A percentile compares a stretch with the other conserved stretches of the same genome.
phyloP scores from a whole-genome alignment of 2,113 vertebrate genomes.

The Theristicus caerulescens region DNA sequence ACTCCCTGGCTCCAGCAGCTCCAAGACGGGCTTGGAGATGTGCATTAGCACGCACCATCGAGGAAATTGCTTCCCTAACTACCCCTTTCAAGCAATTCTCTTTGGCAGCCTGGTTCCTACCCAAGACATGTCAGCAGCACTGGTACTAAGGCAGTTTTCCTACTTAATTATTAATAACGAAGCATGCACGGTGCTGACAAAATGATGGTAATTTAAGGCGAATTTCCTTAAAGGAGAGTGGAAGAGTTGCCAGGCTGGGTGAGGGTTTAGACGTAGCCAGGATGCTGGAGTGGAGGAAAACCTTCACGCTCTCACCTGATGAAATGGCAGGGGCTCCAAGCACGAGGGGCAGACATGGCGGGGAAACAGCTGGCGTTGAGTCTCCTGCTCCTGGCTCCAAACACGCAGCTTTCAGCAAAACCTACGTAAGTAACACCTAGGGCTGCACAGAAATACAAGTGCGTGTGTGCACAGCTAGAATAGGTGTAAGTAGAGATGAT shows the following conservation, averaged over 20 bases:
- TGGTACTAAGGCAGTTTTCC: neutral
- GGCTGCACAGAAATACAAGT: neutral
- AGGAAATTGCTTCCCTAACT: constrained; percentile 17
- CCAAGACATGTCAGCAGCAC: neutral
- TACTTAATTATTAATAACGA: neutral
- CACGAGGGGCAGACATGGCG: fast-evolving
- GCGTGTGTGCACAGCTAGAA: neutral
- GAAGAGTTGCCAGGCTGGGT: neutral
- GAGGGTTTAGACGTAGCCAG: neutral
- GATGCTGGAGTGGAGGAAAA: neutral
- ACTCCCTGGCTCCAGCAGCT: neutral
- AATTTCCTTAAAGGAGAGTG: neutral
- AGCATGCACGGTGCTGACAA: neutral
- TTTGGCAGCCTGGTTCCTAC: neutral
- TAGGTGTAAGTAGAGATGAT: neutral
- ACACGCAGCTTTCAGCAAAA: neutral
- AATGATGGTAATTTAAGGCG: neutral
- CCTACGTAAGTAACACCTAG: neutral
- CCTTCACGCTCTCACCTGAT: neutral
- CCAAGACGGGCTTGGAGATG: neutral
- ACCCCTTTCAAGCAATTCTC: neutral
- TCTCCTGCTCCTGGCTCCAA: neutral
- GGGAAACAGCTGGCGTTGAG: neutral
- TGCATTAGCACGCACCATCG: neutral
- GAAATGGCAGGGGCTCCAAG: neutral